Evolutionary conservation across 2,888 invertebrate species (phyloP).

Genomic region (Chrysolina americana): DNA sequence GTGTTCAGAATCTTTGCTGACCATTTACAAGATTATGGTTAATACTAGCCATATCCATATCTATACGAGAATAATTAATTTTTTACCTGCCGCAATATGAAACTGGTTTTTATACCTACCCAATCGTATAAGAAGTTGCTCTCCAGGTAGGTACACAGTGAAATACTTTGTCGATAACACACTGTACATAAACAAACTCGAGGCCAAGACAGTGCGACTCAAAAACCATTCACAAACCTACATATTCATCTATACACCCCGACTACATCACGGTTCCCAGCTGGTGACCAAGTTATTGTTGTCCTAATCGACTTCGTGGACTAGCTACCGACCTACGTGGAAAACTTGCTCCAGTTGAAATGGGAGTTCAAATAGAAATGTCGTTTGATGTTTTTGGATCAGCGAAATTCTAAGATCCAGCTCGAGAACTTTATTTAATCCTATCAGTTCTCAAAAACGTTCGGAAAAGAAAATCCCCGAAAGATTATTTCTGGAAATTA

Average conservation of each 20-base stretch:
- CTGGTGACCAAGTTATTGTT: constrained; percentile 31
- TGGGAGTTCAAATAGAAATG: constrained; percentile 18
- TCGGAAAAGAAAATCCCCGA: no score
- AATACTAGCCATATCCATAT: no score
- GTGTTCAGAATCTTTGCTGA: no score
- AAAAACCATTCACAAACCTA: constrained; percentile 1
- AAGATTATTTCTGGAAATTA: no score
- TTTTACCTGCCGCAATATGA: no score
- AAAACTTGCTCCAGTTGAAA: background rate
- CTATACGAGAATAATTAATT: no score
- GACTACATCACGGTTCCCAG: background rate
- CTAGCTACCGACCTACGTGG: constrained; percentile 33
- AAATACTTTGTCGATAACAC: background rate
- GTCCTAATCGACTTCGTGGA: constrained; percentile 44
- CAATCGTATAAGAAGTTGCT: background rate
- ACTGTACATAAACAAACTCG: background rate
- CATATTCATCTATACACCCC: background rate
- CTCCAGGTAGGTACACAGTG: background rate
- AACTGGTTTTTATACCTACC: no score
- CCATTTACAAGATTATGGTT: no score
- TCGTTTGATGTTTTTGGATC: background rate
- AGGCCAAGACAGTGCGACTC: background rate
- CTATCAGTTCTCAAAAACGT: no score
- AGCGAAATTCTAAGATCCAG: no score
- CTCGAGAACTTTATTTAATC: no score